These are phyloP conservation scores for Athripsodes cinereus DNA, from an alignment of 2,888 invertebrate genomes.

Conservation along the genomic window DNA sequence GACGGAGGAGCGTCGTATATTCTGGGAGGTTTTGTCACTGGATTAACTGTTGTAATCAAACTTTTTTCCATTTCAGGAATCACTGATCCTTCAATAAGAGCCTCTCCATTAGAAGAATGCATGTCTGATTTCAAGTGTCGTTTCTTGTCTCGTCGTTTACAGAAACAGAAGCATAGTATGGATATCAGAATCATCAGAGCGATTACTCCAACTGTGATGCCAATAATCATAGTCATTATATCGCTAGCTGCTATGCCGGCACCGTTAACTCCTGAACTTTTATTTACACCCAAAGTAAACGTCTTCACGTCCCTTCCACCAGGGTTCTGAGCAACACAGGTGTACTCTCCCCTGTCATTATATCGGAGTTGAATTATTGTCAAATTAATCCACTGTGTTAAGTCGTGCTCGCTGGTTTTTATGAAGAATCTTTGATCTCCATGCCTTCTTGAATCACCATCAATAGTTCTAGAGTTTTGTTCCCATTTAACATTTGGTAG, in stretches of 20 bases:
- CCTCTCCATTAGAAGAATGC: constrained; percentile 58
- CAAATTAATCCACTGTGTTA: constrained; percentile 59
- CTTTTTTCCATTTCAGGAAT: constrained; percentile 82
- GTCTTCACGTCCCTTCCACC: constrained; percentile 76
- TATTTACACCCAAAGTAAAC: constrained; percentile 54
- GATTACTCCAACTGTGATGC: constrained; percentile 44
- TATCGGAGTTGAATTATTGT: constrained; percentile 58
- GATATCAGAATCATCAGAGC: constrained; percentile 47
- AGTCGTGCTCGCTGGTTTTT: constrained; percentile 41
- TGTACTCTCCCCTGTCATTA: constrained; percentile 67
- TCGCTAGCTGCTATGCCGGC: constrained; percentile 47
- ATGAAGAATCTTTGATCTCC: constrained; percentile 47
- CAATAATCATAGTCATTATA: constrained; percentile 50
- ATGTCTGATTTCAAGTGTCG: constrained; percentile 54
- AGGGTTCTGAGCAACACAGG: constrained; percentile 75
- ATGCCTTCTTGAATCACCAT: constrained; percentile 45
- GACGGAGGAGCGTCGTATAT: constrained; percentile 69
- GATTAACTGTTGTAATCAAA: constrained; percentile 76
- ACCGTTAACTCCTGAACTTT: constrained; percentile 36
- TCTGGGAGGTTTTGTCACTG: constrained; percentile 76
- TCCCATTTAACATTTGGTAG: constrained; percentile 71
- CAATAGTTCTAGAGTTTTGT: constrained; percentile 57
- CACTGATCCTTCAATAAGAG: constrained; percentile 68
- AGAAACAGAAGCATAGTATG: constrained; percentile 54
- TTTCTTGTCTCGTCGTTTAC: constrained; percentile 46